phyloP scores from a whole-genome alignment of 2,888 invertebrate species.

The Chironomus riparius region DNA sequence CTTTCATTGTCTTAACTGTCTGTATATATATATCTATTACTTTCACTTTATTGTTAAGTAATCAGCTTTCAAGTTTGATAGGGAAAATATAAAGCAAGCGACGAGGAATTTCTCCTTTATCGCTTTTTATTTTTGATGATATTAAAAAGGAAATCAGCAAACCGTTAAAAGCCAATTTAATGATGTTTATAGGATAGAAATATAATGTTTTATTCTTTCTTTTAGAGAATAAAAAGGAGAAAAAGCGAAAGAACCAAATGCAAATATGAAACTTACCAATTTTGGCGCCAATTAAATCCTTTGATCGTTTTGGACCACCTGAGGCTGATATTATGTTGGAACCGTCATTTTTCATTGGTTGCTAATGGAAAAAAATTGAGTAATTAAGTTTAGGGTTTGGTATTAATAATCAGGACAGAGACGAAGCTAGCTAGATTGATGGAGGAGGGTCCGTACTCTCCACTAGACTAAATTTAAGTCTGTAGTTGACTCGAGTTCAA shows the following conservation, averaged over 20 bases:
- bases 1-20: too few species aligned
- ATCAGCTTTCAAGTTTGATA: too few species aligned
- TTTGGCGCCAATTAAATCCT: slow-evolving; percentile 49
- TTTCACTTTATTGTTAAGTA: too few species aligned
- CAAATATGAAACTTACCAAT: slow-evolving; percentile 53
- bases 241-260: not conserved
- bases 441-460: too few species aligned
- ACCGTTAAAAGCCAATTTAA: not conserved
- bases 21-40: too few species aligned
- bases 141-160: not conserved
- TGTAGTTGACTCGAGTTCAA: too few species aligned
- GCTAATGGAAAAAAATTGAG: not conserved
- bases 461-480: too few species aligned
- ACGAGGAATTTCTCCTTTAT: not conserved
- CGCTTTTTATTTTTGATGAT: not conserved
- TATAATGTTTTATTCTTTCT: not conserved
- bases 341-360: slow-evolving; percentile 4
- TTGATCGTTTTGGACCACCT: not conserved
- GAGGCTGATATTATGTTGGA: not conserved
- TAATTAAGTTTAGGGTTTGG: not conserved
- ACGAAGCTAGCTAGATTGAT: too few species aligned
- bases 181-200: not conserved
- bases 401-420: not conserved
- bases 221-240: not conserved
- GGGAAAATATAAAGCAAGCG: not conserved